phyloP scores from a whole-genome alignment of 2,113 vertebrate species.

The Origma solitaria region DNA sequence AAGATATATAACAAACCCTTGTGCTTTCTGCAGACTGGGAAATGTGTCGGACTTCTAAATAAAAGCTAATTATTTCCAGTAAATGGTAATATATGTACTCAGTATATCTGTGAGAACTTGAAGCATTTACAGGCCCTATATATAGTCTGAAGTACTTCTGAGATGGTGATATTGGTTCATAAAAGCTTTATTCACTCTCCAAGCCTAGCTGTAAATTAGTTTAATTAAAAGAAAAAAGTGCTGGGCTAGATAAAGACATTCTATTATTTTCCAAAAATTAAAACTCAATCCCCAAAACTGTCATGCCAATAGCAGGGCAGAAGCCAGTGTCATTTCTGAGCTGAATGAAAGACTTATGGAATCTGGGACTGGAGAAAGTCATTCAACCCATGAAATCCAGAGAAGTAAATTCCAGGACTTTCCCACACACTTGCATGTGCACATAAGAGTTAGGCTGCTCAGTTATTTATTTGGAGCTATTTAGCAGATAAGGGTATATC shows the following conservation, averaged over 20 bases:
- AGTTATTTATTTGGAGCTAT: neutral
- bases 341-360: neutral
- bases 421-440: neutral
- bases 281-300: neutral
- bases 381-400: neutral
- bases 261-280: neutral
- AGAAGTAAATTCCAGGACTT: neutral
- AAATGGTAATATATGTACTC: neutral
- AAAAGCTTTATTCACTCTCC: neutral
- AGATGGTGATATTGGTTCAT: neutral
- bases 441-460: neutral
- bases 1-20: neutral
- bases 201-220: neutral
- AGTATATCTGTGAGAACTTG: neutral
- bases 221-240: neutral
- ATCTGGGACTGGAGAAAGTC: neutral
- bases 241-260: neutral
- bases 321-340: neutral
- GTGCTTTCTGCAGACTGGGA: neutral
- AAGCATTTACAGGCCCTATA: neutral
- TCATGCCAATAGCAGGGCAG: neutral
- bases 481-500: neutral
- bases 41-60: neutral
- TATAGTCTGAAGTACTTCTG: neutral
- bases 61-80: neutral